phyloP scores from a whole-genome alignment of 2,113 vertebrate genomes.

The Myanophis thanlyinensis region DNA sequence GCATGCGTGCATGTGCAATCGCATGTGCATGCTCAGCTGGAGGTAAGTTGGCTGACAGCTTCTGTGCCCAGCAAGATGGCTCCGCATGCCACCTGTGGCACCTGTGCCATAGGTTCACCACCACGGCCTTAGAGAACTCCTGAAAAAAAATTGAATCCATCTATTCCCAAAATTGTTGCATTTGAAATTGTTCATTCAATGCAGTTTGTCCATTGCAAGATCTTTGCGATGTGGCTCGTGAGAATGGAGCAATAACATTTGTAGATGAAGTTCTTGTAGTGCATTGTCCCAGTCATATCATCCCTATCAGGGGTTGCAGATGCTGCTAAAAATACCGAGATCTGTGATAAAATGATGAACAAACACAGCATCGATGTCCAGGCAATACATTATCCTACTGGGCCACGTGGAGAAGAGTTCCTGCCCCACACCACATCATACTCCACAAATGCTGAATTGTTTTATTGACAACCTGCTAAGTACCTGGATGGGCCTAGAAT shows the following conservation, averaged over 20 bases:
- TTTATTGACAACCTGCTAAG: too few species aligned
- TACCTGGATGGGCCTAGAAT: too few species aligned
- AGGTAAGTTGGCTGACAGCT: too few species aligned
- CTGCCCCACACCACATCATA: conserved; percentile 94
- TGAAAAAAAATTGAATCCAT: conserved; percentile 83
- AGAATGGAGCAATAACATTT: conserved; percentile 94
- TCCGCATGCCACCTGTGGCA: too few species aligned
- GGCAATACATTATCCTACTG: conserved; percentile 96
- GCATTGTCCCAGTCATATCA: conserved; percentile 97
- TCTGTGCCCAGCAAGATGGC: too few species aligned
- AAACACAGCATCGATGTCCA: conserved; percentile 94
- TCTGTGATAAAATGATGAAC: conserved; percentile 92
- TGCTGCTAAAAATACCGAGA: conserved; percentile 90
- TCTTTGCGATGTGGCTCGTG: conserved; percentile 89
- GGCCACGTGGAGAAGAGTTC: conserved; percentile 90
- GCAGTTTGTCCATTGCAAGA: conserved; percentile 94
- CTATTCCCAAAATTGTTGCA: conserved; percentile 91
- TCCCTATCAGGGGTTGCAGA: conserved; percentile 90
- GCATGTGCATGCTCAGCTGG: too few species aligned
- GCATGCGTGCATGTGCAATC: too few species aligned
- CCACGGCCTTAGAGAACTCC: conserved; percentile 76
- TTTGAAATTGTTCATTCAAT: conserved; percentile 99
- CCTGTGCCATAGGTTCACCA: too few species aligned
- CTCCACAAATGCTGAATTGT: conserved; percentile 94
- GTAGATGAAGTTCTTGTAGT: conserved; percentile 96